Evolutionary conservation across 2,113 vertebrate genomes (phyloP), one percentile per base, ranked within the genome.

Genomic region (Heteronetta atricapilla): DNA sequence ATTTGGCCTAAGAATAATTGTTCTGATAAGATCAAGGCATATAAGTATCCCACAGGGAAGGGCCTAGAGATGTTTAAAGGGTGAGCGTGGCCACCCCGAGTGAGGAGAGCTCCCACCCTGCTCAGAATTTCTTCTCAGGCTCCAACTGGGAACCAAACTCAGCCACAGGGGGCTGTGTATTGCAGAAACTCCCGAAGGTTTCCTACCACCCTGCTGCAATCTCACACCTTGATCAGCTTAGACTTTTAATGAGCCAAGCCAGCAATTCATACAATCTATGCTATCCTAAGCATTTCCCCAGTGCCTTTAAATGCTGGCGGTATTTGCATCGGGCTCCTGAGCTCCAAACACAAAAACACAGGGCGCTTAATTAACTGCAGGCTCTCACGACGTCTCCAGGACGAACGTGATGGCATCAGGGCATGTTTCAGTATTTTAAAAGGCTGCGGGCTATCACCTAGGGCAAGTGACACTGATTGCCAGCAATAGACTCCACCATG

Each of bases 381-480:
- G n/a, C 55, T 40, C 64, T 46, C 53, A 44, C 72, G 82, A 33
- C 63, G 55, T 55, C 72, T 79, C 23, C 5, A 3, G 12, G 9
- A 44, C 42, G 48, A 66, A 70, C 2, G 3, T 52, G 78, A 85
- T 68, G 58, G 80, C 74, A 90, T 3, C 0, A 4, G 72, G 69
- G 67, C 64, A 46, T 44, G 64, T 67, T 95, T 95, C 89, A 53
- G 69, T 72, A n/a, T 62, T 96, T 96, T 82, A 89, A 73, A 70
- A 96, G 94, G 92, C 94, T 94, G 76, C 82, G 62, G 89, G 90
- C 94, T 87, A 48, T 94, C 85, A 93, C 91, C 10, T 44, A 91
- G 93, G 92, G 96, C 96, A 96, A 96, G 91, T 97, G 96, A 96
- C 95, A 94, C 90, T 94, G 94, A 93, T 97, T 97, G 95, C 94